These are phyloP conservation scores for Allolobophora icterica DNA, from an alignment of 2,888 invertebrate species.

Conservation along the genomic window DNA sequence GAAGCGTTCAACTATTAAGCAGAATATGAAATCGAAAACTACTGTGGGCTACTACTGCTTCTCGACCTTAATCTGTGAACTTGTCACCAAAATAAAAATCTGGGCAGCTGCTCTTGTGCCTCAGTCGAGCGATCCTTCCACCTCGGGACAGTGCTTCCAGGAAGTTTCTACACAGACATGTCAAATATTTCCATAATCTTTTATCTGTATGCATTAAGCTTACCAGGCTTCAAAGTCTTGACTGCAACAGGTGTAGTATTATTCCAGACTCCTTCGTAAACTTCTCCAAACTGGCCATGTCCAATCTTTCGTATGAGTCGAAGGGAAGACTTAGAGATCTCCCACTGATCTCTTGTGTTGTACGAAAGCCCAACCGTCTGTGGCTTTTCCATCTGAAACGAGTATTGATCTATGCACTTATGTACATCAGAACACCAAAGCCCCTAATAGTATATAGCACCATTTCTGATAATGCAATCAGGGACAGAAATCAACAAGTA, in stretches of 20 bases:
- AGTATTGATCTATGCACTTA: not conserved
- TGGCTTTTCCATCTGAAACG: slow-evolving; percentile 86
- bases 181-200: not conserved
- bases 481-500: not conserved
- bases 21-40: not conserved
- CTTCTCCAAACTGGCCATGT: slow-evolving; percentile 98
- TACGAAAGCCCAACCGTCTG: slow-evolving; percentile 97
- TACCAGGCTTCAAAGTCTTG: slow-evolving; percentile 92
- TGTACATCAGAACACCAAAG: too few species aligned
- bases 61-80: not conserved
- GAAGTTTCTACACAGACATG: not conserved
- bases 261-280: slow-evolving; percentile 99
- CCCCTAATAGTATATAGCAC: not conserved
- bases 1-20: not conserved
- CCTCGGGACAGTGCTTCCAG: not conserved
- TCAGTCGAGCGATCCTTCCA: not conserved
- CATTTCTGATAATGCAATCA: not conserved
- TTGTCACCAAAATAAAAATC: not conserved
- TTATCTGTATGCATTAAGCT: slow-evolving; percentile 18
- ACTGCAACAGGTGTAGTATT: slow-evolving; percentile 98
- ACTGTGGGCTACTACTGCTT: not conserved
- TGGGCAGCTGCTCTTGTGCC: not conserved
- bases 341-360: slow-evolving; percentile 98
- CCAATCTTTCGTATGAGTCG: slow-evolving; percentile 96
- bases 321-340: slow-evolving; percentile 92